Evolutionary conservation across 2,888 invertebrate genomes (phyloP).

Genomic region (Pediacus dermestoides): DNA sequence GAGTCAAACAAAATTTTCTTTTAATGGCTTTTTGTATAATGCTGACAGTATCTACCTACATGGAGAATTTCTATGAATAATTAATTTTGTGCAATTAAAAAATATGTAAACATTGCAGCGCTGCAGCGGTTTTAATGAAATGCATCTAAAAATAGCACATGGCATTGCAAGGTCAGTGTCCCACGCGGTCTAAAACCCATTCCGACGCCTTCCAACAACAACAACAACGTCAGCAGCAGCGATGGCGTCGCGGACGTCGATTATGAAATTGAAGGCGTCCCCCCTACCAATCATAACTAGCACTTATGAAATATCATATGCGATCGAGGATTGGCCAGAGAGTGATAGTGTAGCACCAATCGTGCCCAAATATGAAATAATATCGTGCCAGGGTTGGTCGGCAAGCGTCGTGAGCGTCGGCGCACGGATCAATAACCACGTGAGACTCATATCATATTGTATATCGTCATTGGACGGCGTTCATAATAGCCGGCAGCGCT

Average conservation of each 20-base stretch:
- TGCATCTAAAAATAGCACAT: constrained; percentile 8
- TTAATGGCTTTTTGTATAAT: no score
- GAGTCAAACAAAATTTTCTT: no score
- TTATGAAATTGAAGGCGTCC: constrained; percentile 41
- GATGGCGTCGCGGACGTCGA: constrained; percentile 22
- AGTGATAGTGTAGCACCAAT: constrained; percentile 26
- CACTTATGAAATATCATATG: constrained; percentile 38
- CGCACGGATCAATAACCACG: constrained; percentile 48
- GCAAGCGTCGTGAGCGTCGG: constrained; percentile 41
- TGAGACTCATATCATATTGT: constrained; percentile 49
- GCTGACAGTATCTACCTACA: no score
- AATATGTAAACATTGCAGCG: constrained; percentile 15
- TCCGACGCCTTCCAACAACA: no score
- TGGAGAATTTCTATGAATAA: no score
- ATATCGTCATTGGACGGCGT: constrained; percentile 47
- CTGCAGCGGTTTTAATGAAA: constrained; percentile 11
- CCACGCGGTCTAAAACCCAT: constrained; percentile 9
- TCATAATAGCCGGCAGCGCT: constrained; percentile 32
- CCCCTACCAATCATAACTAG: constrained; percentile 33
- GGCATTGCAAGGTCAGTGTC: constrained; percentile 5
- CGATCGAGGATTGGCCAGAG: constrained; percentile 28
- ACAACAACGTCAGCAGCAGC: no score
- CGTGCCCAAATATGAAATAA: constrained; percentile 36
- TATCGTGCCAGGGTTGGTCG: constrained; percentile 28
- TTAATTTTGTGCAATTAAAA: no score